Conservation (phyloP, 1,140 invertebrate species). For the Atopsyche davidsoni region DNA sequence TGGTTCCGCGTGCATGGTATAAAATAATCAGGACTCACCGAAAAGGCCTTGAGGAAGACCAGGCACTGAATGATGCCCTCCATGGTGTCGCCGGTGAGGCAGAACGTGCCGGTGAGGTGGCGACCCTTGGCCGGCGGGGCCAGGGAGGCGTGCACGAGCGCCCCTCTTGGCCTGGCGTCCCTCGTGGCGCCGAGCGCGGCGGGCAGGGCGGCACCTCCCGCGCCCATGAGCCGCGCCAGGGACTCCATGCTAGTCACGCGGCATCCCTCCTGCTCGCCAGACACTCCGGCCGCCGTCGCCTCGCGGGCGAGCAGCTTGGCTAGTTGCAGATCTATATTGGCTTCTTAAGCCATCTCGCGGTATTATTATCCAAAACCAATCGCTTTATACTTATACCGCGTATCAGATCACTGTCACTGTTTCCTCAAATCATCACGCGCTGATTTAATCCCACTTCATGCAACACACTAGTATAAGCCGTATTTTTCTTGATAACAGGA, state of each 20-base stretch:
- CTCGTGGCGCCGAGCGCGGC: conserved; percentile 55
- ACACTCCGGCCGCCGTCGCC: too few relatives aligned
- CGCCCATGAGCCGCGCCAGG: conserved; percentile 66
- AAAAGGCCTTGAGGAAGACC: conserved; percentile 85
- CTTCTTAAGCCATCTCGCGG: too few relatives aligned
- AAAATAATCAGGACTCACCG: conserved; percentile 57
- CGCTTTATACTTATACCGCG: too few relatives aligned
- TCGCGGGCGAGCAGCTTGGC: too few relatives aligned
- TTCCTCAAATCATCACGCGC: too few relatives aligned
- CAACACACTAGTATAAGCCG: too few relatives aligned
- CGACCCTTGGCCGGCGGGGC: conserved; percentile 67
- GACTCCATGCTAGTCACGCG: conserved; percentile 58
- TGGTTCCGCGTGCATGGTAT: neutral
- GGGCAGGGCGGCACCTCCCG: conserved; percentile 51
- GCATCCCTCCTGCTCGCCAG: conserved; percentile 1
- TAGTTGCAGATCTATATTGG: too few relatives aligned
- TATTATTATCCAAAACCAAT: too few relatives aligned
- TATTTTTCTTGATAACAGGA: too few relatives aligned
- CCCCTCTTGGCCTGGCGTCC: conserved; percentile 55
- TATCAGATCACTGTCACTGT: too few relatives aligned
- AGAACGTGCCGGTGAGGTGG: conserved; percentile 79
- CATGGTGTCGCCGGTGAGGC: conserved; percentile 83
- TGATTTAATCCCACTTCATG: too few relatives aligned
- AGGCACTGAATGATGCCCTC: conserved; percentile 88
- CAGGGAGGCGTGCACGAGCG: conserved; percentile 68